phyloP scores from a whole-genome alignment of 2,888 invertebrate genomes.

The Sarcophaga caerulescens region DNA sequence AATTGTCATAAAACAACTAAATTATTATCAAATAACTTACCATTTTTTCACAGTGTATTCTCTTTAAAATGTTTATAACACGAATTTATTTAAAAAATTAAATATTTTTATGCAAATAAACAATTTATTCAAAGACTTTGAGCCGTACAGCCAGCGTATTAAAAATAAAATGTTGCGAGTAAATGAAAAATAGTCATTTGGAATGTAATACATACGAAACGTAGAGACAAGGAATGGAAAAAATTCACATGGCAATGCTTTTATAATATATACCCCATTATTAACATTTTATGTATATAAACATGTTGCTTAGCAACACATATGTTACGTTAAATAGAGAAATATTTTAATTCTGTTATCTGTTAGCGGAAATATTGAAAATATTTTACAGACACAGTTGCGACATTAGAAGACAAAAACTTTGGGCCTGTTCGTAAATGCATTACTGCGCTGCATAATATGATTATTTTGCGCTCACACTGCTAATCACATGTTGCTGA shows the following conservation, averaged over 20 bases:
- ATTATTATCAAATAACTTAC: constrained; percentile 28
- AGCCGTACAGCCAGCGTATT: neutral
- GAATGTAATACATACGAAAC: neutral
- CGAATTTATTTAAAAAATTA: neutral
- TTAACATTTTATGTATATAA: neutral
- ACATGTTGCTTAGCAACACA: neutral
- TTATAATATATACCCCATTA: no score
- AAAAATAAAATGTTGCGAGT: neutral
- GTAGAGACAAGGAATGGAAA: neutral
- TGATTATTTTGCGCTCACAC: no score
- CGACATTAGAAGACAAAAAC: no score
- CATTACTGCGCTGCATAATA: no score
- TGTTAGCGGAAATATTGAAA: neutral
- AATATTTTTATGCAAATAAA: neutral
- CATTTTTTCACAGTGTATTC: neutral
- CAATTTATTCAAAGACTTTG: neutral
- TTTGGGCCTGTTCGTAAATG: no score
- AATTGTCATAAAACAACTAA: neutral
- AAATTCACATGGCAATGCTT: neutral
- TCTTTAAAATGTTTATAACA: neutral
- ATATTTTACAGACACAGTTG: no score
- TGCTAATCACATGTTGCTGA: no score
- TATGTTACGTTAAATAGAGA: neutral
- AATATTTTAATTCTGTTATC: neutral
- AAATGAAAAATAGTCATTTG: neutral